Evolutionary conservation across 1,140 invertebrate genomes (phyloP), one percentile per base, ranked within the genome.

Genomic region (Alviniconcha marisindica): DNA sequence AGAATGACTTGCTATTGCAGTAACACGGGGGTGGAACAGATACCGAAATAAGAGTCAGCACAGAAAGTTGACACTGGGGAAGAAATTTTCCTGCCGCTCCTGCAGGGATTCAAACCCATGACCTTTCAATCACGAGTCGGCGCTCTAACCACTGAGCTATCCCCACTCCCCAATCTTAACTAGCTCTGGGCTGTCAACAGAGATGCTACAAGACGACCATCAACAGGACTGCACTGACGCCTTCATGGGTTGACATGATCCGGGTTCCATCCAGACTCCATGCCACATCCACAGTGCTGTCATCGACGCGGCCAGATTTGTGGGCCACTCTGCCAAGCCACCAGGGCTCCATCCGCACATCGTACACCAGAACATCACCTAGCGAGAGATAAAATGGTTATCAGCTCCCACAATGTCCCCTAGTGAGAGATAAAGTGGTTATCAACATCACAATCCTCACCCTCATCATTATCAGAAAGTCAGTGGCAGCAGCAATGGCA

Each of bases 351-450:
- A 77, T 48, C n/a, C 51, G 38, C 3, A 85, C 84, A 44, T 86
- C 85, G 82, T 87, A 89, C 21, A 89, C 77, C 24, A 89, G 42
- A 48, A 85, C 44, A 81, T 89, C 85, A 63, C 87, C 88, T 89
- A n/a, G 56, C 4, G 79, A 28, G 28, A 38, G 15, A 54, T 18
- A 56, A 14, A 54, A 24, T 18, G 42, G 3, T 14, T 18, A 38
- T 74, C 1, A 15, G 66, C 14, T 15, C n/a, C 77, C 24, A 89
- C 33, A 48, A 85, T 44, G 79, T 89, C 85, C 60, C 87, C 88
- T 89, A n/a, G 56, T 4, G 79, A 28, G 28, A 38, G 15, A 54
- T 18, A 56, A 14, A 54, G n/a, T 18, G 42, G 3, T 14, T 18
- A 38, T 74, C 1, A 15, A 28, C 14, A 36, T 69, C 14, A 69